These are phyloP conservation scores for Drosophila elegans DNA, from an alignment of 1,140 invertebrate genomes.

Conservation along the genomic window DNA sequence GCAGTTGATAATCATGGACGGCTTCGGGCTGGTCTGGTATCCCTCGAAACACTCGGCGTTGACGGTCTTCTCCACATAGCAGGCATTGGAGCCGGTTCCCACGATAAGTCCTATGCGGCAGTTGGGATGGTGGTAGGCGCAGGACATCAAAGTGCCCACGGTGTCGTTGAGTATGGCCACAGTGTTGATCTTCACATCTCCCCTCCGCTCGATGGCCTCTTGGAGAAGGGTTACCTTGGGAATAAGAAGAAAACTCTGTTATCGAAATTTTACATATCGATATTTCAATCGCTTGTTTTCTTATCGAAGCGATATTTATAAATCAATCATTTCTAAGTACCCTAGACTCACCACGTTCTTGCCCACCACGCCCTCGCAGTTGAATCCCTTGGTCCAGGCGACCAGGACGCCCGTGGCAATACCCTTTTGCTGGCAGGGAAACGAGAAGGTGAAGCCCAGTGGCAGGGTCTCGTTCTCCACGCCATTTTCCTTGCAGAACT, in stretches of 20 bases:
- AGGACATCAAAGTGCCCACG: constrained; percentile 94
- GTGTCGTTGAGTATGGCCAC: constrained; percentile 98
- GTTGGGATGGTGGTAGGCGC: constrained; percentile 41
- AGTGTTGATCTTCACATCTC: constrained; percentile 88
- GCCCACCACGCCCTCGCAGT: constrained; percentile 84
- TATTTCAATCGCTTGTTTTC: too few relatives aligned
- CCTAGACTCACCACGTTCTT: constrained; percentile 92
- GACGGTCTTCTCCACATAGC: constrained; percentile 94
- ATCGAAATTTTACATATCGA: too few relatives aligned
- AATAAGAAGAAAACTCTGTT: too few relatives aligned
- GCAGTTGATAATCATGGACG: constrained; percentile 94
- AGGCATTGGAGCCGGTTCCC: constrained; percentile 98
- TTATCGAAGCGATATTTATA: too few relatives aligned
- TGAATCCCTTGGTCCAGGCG: constrained; percentile 91
- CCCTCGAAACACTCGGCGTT: constrained; percentile 87
- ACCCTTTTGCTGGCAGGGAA: constrained; percentile 95
- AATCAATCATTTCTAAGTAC: background rate
- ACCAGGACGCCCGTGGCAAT: constrained; percentile 94
- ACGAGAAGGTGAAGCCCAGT: constrained; percentile 99
- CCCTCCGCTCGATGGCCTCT: constrained; percentile 89
- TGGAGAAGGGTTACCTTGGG: constrained; percentile 90
- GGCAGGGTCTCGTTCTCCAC: constrained; percentile 86
- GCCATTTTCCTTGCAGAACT: constrained; percentile 93
- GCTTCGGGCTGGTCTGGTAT: constrained; percentile 85
- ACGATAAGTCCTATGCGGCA: constrained; percentile 86